A percentile compares a stretch with the other conserved stretches of the same genome.
These are phyloP conservation scores for Microtus pennsylvanicus DNA, from an alignment of 2,113 vertebrate species.

Conservation along the genomic window DNA sequence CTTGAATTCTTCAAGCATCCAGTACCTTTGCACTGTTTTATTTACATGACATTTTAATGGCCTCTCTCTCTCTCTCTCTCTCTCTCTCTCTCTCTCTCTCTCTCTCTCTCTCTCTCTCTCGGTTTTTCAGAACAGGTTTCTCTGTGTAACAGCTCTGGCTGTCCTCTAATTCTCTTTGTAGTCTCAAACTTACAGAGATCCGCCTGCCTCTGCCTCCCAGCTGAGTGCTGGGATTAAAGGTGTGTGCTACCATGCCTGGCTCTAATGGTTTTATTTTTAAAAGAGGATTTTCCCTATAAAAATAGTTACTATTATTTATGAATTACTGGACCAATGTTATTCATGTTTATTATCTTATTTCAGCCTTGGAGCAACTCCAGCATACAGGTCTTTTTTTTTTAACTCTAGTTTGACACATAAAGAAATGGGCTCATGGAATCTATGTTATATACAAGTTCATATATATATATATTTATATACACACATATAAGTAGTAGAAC, in stretches of 20 bases:
- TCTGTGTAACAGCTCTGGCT: background rate
- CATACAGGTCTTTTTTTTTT: background rate
- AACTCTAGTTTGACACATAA: conserved; percentile 12
- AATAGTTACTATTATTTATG: background rate
- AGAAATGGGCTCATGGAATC: conserved; percentile 1
- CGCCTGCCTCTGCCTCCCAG: background rate
- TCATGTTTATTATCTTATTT: conserved; percentile 30
- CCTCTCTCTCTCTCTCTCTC: too few species aligned
- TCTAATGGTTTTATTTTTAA: conserved; percentile 22
- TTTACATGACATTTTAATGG: background rate
- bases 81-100: too few species aligned
- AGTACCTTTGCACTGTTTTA: conserved; percentile 5
- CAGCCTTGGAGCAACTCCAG: conserved; percentile 40
- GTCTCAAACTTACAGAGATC: background rate
- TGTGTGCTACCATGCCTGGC: background rate
- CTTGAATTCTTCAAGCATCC: background rate
- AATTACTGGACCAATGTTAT: background rate
- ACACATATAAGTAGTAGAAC: background rate
- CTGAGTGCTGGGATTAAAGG: background rate
- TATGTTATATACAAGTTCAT: background rate
- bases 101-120: too few species aligned
- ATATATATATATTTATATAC: background rate
- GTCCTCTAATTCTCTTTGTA: background rate
- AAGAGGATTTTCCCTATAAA: background rate
- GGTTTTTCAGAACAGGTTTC: background rate